Base-by-base conservation (phyloP, 2,888 invertebrate genomes). In the Drosophila mimica region DNA sequence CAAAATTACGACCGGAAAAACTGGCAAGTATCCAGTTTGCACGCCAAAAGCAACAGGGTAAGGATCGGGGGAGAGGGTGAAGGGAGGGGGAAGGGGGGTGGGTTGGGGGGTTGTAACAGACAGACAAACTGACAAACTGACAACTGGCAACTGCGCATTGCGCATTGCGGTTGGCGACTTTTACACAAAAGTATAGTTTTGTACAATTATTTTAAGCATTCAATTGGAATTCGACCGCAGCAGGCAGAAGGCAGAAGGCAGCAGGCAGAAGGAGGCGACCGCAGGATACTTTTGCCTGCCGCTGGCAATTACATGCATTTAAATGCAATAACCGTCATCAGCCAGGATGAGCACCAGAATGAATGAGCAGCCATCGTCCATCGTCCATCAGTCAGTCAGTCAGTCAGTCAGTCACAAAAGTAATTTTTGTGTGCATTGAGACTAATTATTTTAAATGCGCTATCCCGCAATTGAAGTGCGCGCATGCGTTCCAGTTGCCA, bases 291-390 rank as follows among this genome's bases (percentile, higher is more conserved):
- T 79, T 68, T 71, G 79, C 72, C 70, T 59, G 70, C n/a, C 38
- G 46, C 57, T 52, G 52, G 76, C 91, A 86, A 86, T 86, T 90
- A 86, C 79, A 84, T 89, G 85, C 85, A 86, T 90, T 85, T 90
- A 86, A 86, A 76, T 82, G 90, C 90, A 89, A 90, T 89, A 90
- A 86, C 91, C 85, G 91, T 86, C 85, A 86, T 90, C 89, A 84
- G 89, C 9, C 64, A 40, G 64, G 46, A 69, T 60, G 56, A 65
- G 31, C 31, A 31, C 4, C 4, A n/a, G 43, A 68, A 33, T 52
- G 13, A 51, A 70, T 70, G 59, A 59, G 49, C 34, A 33, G 40
- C 34, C 13, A 46, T 25, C 25, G 25, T 25, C 25, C 2, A 25
- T 25, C 25, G 43, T n/a, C 38, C 17, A 11, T 11, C 38, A 17